These are phyloP conservation scores for Bombus fervidus DNA, from an alignment of 1,140 invertebrate species.

Conservation along the genomic window DNA sequence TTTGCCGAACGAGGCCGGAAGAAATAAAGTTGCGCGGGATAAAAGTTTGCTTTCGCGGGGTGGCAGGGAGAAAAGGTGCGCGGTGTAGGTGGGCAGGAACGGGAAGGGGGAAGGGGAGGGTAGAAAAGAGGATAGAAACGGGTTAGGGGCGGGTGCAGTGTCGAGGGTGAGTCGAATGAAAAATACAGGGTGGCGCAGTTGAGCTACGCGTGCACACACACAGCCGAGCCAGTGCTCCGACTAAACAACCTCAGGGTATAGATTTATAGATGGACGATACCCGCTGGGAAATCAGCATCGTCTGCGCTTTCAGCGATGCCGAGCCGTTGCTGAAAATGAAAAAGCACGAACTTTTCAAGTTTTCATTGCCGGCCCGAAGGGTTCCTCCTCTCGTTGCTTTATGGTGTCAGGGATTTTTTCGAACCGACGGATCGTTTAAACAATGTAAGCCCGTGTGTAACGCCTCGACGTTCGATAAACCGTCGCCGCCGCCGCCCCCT, in stretches of 20 bases:
- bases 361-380: constrained; percentile 61
- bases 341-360: constrained; percentile 65
- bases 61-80: not conserved
- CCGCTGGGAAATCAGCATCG: constrained; percentile 73
- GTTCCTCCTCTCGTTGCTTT: not conserved
- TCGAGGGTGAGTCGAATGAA: constrained; percentile 42
- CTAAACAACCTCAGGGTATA: constrained; percentile 69
- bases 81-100: too few species aligned
- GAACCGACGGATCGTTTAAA: constrained; percentile 39
- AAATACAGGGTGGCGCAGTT: constrained; percentile 52
- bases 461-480: not conserved
- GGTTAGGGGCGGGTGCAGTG: not conserved
- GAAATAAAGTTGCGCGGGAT: constrained; percentile 29
- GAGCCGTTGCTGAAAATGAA: constrained; percentile 50
- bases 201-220: constrained; percentile 15
- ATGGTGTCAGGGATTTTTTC: constrained; percentile 18
- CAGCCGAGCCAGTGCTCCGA: not conserved
- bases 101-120: not conserved
- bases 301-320: constrained; percentile 63
- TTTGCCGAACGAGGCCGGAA: constrained; percentile 1
- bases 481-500: not conserved
- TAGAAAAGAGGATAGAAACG: not conserved
- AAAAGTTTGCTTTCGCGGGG: constrained; percentile 18
- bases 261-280: constrained; percentile 73
- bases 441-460: constrained; percentile 17